Conservation (phyloP, 2,113 vertebrate genomes). For the Thomomys bottae region DNA sequence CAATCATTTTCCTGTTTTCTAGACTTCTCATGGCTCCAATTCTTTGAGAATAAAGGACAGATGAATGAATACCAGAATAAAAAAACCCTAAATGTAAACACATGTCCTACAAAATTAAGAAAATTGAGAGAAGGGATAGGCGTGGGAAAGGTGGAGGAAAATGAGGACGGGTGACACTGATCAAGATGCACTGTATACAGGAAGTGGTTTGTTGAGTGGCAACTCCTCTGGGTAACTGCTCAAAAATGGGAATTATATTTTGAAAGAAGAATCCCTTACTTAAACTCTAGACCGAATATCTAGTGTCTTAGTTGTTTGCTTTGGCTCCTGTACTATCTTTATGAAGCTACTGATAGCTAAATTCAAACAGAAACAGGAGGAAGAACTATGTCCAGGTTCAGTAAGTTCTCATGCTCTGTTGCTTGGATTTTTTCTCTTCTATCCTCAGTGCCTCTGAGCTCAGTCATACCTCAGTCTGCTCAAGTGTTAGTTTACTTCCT, state of each 20-base stretch:
- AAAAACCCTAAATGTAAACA: no score
- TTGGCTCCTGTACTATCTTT: background rate
- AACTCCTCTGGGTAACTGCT: no score
- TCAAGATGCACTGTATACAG: no score
- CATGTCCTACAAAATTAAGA: no score
- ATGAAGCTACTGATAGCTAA: background rate
- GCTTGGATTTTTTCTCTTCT: background rate
- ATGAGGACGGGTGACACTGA: no score
- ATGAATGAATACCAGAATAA: no score
- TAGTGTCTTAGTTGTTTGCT: background rate
- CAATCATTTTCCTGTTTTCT: background rate
- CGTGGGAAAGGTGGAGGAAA: no score
- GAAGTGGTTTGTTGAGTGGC: no score
- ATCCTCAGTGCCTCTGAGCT: background rate
- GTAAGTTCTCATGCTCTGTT: background rate
- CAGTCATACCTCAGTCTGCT: background rate
- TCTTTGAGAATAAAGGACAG: background rate
- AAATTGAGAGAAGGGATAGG: no score
- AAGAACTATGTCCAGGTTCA: background rate
- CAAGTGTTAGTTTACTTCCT: background rate
- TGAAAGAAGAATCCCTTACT: background rate
- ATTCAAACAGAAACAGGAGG: background rate
- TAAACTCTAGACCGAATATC: background rate
- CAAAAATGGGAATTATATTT: no score
- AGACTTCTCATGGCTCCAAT: background rate